Conservation (phyloP, 2,797 vertebrate genomes). For the Sebastiscus albofasciatus region DNA sequence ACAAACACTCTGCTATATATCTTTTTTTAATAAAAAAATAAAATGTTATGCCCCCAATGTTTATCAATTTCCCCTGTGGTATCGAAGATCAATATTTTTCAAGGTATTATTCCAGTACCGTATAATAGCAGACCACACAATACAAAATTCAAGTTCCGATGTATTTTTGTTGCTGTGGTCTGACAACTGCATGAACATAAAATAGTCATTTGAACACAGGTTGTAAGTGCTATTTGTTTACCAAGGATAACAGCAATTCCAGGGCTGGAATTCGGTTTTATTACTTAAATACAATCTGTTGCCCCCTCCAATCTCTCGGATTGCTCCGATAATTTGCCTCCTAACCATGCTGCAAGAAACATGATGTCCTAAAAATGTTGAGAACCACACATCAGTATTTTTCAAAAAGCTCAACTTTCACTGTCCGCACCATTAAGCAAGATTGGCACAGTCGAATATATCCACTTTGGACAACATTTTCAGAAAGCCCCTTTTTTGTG, state of each 20-base stretch:
- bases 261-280: background rate
- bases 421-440: background rate
- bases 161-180: background rate
- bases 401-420: background rate
- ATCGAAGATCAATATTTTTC: too few relatives aligned
- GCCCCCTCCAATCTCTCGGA: background rate
- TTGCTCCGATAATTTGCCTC: background rate
- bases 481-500: background rate
- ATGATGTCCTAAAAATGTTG: background rate
- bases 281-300: background rate
- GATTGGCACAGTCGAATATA: background rate
- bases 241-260: background rate
- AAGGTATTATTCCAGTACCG: too few relatives aligned
- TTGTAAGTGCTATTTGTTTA: background rate
- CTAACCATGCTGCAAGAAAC: background rate
- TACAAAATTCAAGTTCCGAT: background rate
- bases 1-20: too few relatives aligned
- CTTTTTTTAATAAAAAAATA: too few relatives aligned
- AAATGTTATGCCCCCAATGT: too few relatives aligned
- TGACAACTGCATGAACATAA: background rate
- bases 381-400: background rate
- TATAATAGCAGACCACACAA: background rate
- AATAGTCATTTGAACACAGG: background rate
- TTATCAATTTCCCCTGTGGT: too few relatives aligned
- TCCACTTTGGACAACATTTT: slow-evolving; percentile 12